A percentile compares a stretch with the other conserved stretches of the same genome.
phyloP scores from a whole-genome alignment of 2,888 invertebrate species.

The Protonemura montana region DNA sequence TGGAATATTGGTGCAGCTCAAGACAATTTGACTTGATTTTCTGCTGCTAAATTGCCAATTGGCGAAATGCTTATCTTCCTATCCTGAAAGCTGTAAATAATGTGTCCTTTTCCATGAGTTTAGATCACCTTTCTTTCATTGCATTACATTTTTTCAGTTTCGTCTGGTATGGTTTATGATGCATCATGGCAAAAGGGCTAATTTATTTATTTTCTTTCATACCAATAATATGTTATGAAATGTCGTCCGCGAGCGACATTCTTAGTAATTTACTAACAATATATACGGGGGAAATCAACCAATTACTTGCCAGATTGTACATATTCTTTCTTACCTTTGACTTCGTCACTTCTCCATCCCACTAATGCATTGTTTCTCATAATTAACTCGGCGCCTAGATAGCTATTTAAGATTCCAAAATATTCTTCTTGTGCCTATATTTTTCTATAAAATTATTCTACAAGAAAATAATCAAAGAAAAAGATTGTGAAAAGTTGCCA shows the following conservation, averaged over 20 bases:
- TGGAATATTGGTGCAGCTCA: background rate
- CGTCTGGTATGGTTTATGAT: conserved; percentile 7
- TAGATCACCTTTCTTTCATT: background rate
- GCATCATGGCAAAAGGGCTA: conserved; percentile 7
- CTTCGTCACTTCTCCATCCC: background rate
- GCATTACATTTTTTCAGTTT: background rate
- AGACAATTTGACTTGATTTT: background rate
- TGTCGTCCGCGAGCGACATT: background rate
- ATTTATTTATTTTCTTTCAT: conserved; percentile 27
- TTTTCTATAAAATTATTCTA: background rate
- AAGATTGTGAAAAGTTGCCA: background rate
- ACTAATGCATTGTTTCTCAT: background rate
- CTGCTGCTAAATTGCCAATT: background rate
- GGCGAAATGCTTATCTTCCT: background rate
- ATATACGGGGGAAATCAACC: background rate
- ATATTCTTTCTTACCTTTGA: background rate
- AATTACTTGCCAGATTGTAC: conserved; percentile 19
- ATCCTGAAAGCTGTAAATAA: background rate
- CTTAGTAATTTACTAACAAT: conserved; percentile 22
- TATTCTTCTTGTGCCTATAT: conserved; percentile 22
- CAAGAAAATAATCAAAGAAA: background rate
- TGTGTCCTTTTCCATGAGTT: background rate
- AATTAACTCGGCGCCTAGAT: background rate
- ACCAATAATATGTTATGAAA: background rate
- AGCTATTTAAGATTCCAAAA: background rate